Base-by-base conservation (phyloP, 2,113 vertebrate species). In the Corythornis vintsioides region DNA sequence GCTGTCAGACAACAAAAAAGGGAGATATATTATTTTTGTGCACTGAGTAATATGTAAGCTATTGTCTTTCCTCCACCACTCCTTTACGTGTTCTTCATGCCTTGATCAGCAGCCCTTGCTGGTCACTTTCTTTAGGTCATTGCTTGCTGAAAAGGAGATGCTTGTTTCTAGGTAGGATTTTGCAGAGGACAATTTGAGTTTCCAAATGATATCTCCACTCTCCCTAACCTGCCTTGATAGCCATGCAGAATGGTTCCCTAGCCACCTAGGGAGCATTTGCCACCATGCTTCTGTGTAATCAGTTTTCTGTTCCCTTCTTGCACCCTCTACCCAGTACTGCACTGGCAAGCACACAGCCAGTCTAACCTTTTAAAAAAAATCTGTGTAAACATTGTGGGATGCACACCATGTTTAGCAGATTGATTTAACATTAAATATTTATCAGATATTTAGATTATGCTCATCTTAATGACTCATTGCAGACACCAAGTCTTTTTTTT, bases 371-470 rank as follows among this genome's bases (percentile, higher is more conserved):
- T 33, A 48, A 15, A 22, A 10, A 78, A 85, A 47, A 59, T 42
- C 22, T 89, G 4, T 63, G 40, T 35, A 70, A 86, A 90, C 26
- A 33, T 71, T 90, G 45, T 85, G 40, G 60, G 48, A 70, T 77
- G 48, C n/a, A 55, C 59, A 85, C 7, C 53, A 78, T 72, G 16
- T 47, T 83, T 92, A 90, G 80, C 28, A 91, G 87, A 92, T 76
- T 87, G 43, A 93, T 87, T 93, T 73, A 83, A 67, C 28, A 63
- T 74, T 33, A 91, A 92, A 86, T 73, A 96, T 92, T 79, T 88
- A 89, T 66, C 52, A 26, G 53, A 80, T 88, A 86, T 94, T 91
- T 93, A 93, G 56, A 71, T 89, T 79, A 91, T 33, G 55, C 7
- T 81, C 28, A 84, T 42, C 12, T 52, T 94, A 88, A 74, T 75